These are phyloP conservation scores for Cactoblastis cactorum DNA, from an alignment of 2,888 invertebrate genomes.

Conservation along the genomic window DNA sequence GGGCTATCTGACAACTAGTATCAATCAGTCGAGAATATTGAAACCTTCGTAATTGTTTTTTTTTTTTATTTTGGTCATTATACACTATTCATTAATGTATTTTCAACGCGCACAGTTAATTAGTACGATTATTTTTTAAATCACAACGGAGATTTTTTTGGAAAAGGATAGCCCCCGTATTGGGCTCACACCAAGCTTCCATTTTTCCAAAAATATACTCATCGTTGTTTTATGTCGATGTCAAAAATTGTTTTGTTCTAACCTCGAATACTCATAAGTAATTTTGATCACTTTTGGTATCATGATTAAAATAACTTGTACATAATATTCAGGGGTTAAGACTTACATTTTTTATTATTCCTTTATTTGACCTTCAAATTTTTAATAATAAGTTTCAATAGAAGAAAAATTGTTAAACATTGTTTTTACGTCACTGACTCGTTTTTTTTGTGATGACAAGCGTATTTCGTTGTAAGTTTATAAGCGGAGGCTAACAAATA, in stretches of 20 bases:
- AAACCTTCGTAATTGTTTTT: constrained; percentile 30
- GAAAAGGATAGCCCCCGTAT: neutral
- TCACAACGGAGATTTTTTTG: neutral
- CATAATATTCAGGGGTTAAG: too few relatives aligned
- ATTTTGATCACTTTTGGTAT: too few relatives aligned
- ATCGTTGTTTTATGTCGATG: too few relatives aligned
- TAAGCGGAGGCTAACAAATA: neutral
- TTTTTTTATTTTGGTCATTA: constrained; percentile 30
- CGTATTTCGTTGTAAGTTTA: neutral
- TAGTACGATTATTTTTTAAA: constrained; percentile 43
- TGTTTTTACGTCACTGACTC: neutral
- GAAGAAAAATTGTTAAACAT: neutral
- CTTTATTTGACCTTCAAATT: too few relatives aligned
- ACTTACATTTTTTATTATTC: too few relatives aligned
- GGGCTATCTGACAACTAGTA: constrained; percentile 1
- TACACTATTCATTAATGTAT: constrained; percentile 55
- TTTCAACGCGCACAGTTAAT: constrained; percentile 72
- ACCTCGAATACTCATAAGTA: too few relatives aligned
- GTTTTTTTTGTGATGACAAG: neutral
- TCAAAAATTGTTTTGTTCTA: too few relatives aligned
- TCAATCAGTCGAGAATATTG: neutral
- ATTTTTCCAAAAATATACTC: too few relatives aligned
- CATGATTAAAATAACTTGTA: too few relatives aligned
- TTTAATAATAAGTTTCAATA: too few relatives aligned
- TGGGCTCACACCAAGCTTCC: too few relatives aligned